These are phyloP conservation scores for Ptychochromis oligacanthus DNA, from an alignment of 2,113 vertebrate species.

Conservation along the genomic window DNA sequence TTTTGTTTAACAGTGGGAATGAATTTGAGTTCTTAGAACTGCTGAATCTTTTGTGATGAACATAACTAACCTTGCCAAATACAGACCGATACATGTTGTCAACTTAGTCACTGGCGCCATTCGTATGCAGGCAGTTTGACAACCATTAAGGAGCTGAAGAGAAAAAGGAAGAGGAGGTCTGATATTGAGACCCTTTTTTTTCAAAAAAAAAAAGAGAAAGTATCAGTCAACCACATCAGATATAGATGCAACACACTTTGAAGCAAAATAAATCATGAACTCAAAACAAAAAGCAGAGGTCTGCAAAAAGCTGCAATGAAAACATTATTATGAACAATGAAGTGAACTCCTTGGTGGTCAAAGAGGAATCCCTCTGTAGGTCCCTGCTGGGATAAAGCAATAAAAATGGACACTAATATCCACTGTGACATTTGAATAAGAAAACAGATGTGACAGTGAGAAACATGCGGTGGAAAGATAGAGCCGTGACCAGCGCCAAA, in stretches of 20 bases:
- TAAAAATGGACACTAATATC: not conserved
- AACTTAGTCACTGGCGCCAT: not conserved
- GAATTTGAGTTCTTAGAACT: not conserved
- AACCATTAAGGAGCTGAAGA: not conserved
- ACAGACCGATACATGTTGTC: not conserved
- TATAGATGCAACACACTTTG: not conserved
- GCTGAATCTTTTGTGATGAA: not conserved
- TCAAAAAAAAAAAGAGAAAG: not conserved
- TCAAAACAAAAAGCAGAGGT: not conserved
- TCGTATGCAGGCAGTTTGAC: not conserved
- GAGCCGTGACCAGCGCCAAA: not conserved
- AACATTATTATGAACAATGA: not conserved
- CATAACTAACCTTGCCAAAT: not conserved
- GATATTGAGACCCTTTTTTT: not conserved
- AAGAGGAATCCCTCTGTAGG: not conserved
- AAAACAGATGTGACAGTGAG: not conserved
- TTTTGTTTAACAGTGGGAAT: not conserved
- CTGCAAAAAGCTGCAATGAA: not conserved
- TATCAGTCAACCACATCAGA: not conserved
- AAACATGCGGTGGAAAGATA: not conserved
- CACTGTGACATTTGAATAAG: not conserved
- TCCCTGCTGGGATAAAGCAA: not conserved
- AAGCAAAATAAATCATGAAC: not conserved
- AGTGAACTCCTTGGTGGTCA: slow-evolving; percentile 1
- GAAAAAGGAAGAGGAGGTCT: too few species aligned